Base-by-base conservation (phyloP, 2,888 invertebrate species). In the Heteromyza rotundicornis region DNA sequence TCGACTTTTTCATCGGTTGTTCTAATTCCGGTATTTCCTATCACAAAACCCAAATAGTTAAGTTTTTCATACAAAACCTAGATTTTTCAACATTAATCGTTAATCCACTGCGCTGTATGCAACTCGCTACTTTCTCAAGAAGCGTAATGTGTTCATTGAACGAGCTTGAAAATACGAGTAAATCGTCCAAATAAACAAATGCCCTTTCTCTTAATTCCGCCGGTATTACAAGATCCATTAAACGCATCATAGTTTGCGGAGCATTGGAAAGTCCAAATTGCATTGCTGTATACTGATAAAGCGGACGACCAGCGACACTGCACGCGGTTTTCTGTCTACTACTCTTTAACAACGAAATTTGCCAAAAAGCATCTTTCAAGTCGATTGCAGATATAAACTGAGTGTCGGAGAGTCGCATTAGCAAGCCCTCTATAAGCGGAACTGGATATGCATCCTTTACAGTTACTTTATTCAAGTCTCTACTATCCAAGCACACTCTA, bases 361-460 rank as follows among this genome's bases (percentile, higher is more conserved):
- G 61, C 61, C 64, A 64, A 22, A 64, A 64, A 24, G 64, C 61
- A 24, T 50, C 55, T 19, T 44, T 52, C 44, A 23, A 54, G 51
- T 59, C 40, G 3, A 53, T 19, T 36, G 51, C 40, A 1, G 52
- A 53, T 17, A 53, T 59, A 22, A 14, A 40, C 8, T 40, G 20
- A 16, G 44, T 35, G n/a, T 59, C 40, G n/a, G 20, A 22, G 10
- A 57, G 49, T 35, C 50, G 47, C 2, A 56, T 53, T 23, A 35
- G 52, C 8, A 64, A 12, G 2, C 56, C 60, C 5, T 62, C 62
- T 7, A 64, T 64, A 12, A 54, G 44, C 10, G 60, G 64, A 20
- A 64, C 52, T 16, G 63, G 65, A 19, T 52, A 59, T 2, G 36
- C 52, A 8, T 59, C 52, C 36, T 52, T 59, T 12, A 8, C 23